Conservation (phyloP, 2,888 invertebrate genomes). For the Baronia brevicornis region DNA sequence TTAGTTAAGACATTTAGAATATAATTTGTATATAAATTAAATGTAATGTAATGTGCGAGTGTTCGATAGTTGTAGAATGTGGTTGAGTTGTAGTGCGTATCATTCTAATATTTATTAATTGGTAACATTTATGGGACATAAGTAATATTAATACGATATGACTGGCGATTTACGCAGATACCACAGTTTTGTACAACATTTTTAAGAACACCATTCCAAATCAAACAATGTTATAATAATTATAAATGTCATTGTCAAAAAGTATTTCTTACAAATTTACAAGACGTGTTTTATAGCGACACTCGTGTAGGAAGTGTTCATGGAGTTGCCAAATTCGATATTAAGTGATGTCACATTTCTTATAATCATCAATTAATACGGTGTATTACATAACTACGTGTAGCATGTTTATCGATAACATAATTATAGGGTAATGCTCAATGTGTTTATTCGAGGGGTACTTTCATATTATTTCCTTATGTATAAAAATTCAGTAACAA, state of each 20-base stretch:
- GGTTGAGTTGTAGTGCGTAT: conserved; percentile 55
- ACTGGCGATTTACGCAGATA: conserved; percentile 5
- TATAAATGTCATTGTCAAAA: conserved; percentile 5
- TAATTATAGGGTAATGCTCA: conserved; percentile 69
- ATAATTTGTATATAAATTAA: conserved; percentile 72
- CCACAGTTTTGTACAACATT: neutral
- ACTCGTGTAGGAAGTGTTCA: conserved; percentile 48
- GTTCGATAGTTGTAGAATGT: conserved; percentile 72
- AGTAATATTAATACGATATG: conserved; percentile 10
- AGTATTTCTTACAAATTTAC: conserved; percentile 25
- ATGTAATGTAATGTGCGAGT: conserved; percentile 71
- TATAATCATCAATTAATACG: conserved; percentile 59
- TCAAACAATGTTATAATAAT: neutral
- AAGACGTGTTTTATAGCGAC: conserved; percentile 26
- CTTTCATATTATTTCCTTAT: conserved; percentile 46
- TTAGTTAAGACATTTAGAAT: conserved; percentile 57
- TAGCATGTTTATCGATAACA: conserved; percentile 67
- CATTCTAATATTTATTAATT: conserved; percentile 27
- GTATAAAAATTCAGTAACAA: conserved; percentile 40
- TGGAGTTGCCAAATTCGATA: conserved; percentile 70
- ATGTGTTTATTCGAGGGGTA: conserved; percentile 63
- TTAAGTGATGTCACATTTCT: conserved; percentile 55
- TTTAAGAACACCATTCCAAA: conserved; percentile 9
- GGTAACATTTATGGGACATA: conserved; percentile 14
- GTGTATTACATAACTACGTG: conserved; percentile 47